Percentiles rank a stretch among this genome's conserved stretches.
These are phyloP conservation scores for Palythoa heliodiscus DNA, from an alignment of 92 coral and sea anemone species.

Conservation along the genomic window DNA sequence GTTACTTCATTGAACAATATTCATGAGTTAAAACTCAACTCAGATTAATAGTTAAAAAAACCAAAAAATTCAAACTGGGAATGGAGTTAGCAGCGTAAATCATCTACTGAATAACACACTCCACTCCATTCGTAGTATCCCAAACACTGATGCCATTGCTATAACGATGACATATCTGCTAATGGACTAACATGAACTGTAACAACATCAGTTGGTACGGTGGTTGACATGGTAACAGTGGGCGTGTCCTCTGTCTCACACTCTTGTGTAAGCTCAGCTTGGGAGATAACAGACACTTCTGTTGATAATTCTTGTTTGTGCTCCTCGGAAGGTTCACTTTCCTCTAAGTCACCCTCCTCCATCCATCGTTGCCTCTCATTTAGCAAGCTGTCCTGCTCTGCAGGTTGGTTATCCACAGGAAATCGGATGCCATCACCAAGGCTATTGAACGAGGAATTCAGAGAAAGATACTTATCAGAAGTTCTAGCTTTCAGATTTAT, in stretches of 20 bases:
- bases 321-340: conserved; percentile 50
- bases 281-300: conserved; percentile 41
- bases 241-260: conserved; percentile 63
- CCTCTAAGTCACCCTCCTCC: conserved; percentile 88
- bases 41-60: too few relatives aligned
- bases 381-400: conserved; percentile 81
- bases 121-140: not conserved
- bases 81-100: too few relatives aligned
- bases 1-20: too few relatives aligned
- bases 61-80: too few relatives aligned
- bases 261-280: conserved; percentile 67
- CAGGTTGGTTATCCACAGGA: conserved; percentile 75
- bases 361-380: conserved; percentile 81
- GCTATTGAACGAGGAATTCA: conserved; percentile 38
- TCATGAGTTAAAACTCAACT: too few relatives aligned
- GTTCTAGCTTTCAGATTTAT: not conserved
- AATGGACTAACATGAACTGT: conserved; percentile 45
- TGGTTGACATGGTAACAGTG: conserved; percentile 52
- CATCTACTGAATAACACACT: too few relatives aligned
- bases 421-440: conserved; percentile 91
- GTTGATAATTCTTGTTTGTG: conserved; percentile 45
- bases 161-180: conserved; percentile 69
- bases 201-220: conserved; percentile 63
- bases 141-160: conserved; percentile 36
- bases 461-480: not conserved